phyloP scores from a whole-genome alignment of 64 coral and sea anemone species.

The Orbicella faveolata region DNA sequence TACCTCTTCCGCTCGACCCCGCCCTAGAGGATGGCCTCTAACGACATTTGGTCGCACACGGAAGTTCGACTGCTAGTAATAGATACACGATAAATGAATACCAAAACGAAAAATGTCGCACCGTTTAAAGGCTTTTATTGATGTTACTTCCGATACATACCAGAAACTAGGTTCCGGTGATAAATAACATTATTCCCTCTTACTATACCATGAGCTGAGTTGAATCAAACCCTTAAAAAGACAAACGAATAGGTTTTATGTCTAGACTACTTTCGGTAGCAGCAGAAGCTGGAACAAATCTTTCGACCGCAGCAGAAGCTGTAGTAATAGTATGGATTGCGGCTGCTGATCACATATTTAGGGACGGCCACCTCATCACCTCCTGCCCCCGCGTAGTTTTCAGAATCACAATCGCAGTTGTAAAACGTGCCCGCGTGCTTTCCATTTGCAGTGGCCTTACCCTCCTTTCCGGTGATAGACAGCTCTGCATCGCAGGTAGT shows the following conservation, averaged over 20 bases:
- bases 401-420: constrained; percentile 27
- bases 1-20: too few species aligned
- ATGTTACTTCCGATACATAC: too few species aligned
- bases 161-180: too few species aligned
- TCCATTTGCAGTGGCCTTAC: constrained; percentile 36
- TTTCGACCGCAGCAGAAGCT: constrained; percentile 64
- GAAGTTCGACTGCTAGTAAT: too few species aligned
- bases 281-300: constrained; percentile 32
- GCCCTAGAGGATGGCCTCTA: too few species aligned
- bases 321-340: neutral
- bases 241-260: neutral
- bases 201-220: neutral
- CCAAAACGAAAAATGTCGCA: too few species aligned
- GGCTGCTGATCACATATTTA: neutral
- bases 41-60: too few species aligned
- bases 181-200: neutral
- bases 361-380: constrained; percentile 12
- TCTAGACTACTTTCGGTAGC: constrained; percentile 3
- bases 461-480: constrained; percentile 24
- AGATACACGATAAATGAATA: too few species aligned
- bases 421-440: constrained; percentile 20
- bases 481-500: constrained; percentile 40
- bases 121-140: too few species aligned
- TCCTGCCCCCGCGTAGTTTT: neutral
- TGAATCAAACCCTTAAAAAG: neutral